phyloP scores from a whole-genome alignment of 2,888 invertebrate species.

The Halictus quadricinctus region DNA sequence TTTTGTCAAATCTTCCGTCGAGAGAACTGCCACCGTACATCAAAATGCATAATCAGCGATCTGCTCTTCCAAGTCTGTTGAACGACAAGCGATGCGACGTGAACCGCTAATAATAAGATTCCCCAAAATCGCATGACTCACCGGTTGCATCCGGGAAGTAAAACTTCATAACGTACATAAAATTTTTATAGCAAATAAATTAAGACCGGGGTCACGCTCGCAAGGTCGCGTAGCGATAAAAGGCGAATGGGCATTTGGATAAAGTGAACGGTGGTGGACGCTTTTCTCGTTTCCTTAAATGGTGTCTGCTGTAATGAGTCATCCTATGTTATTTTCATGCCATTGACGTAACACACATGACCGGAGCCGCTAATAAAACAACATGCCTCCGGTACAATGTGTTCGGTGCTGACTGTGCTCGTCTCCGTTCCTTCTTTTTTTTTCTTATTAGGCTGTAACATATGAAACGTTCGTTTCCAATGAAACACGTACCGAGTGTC shows the following conservation, averaged over 20 bases:
- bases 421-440: conserved; percentile 15
- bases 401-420: not conserved
- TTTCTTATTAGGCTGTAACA: conserved; percentile 41
- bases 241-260: conserved; percentile 23
- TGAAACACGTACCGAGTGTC: not conserved
- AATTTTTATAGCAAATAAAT: not conserved
- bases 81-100: not conserved
- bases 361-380: conserved; percentile 54
- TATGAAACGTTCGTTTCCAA: conserved; percentile 21
- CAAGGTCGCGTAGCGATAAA: conserved; percentile 31
- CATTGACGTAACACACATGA: conserved; percentile 59
- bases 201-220: conserved; percentile 4
- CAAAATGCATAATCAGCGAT: not conserved
- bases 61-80: not conserved
- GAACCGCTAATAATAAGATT: conserved; percentile 1
- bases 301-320: conserved; percentile 60
- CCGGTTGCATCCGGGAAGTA: not conserved
- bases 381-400: conserved; percentile 41
- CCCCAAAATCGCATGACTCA: not conserved
- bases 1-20: not conserved
- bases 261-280: conserved; percentile 34
- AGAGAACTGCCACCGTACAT: not conserved
- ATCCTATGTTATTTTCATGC: conserved; percentile 64
- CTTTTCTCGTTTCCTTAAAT: conserved; percentile 56
- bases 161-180: not conserved